Conservation (phyloP, 2,888 invertebrate genomes). For the Cantharis lateralis region DNA sequence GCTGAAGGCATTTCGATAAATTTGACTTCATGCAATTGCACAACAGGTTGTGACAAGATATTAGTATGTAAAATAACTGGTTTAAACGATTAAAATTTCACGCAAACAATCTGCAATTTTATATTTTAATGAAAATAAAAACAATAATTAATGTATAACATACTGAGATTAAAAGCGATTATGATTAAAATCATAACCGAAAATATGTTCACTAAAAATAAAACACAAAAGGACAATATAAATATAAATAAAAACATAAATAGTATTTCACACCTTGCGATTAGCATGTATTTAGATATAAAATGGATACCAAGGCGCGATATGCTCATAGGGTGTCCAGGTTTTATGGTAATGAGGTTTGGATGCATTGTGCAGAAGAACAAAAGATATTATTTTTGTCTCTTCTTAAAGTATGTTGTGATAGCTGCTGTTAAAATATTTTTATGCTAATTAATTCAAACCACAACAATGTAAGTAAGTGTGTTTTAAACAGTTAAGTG, state of each 20-base stretch:
- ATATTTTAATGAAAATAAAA: not conserved
- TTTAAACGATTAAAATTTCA: slow-evolving; percentile 4
- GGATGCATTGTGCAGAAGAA: slow-evolving; percentile 30
- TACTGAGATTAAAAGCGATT: not conserved
- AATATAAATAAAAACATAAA: slow-evolving; percentile 28
- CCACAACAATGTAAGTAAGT: not conserved
- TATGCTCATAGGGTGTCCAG: slow-evolving; percentile 28
- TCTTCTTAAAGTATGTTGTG: slow-evolving; percentile 35
- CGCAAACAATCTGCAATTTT: not conserved
- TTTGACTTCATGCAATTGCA: slow-evolving; percentile 2
- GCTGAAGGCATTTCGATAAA: slow-evolving; percentile 2
- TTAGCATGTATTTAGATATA: slow-evolving; percentile 37
- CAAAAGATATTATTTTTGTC: slow-evolving; percentile 36
- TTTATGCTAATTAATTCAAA: slow-evolving; percentile 36
- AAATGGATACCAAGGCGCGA: slow-evolving; percentile 32
- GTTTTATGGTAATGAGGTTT: slow-evolving; percentile 30
- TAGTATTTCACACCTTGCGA: slow-evolving; percentile 36
- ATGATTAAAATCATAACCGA: not conserved
- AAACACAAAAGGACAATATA: slow-evolving; percentile 4
- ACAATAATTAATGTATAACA: not conserved
- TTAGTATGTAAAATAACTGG: slow-evolving; percentile 3
- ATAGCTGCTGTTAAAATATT: slow-evolving; percentile 36
- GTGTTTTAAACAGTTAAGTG: slow-evolving; percentile 11
- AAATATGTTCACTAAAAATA: not conserved
- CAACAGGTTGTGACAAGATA: slow-evolving; percentile 1